Evolutionary conservation across 2,797 vertebrate genomes (phyloP).

Genomic region (Spea hammondii): DNA sequence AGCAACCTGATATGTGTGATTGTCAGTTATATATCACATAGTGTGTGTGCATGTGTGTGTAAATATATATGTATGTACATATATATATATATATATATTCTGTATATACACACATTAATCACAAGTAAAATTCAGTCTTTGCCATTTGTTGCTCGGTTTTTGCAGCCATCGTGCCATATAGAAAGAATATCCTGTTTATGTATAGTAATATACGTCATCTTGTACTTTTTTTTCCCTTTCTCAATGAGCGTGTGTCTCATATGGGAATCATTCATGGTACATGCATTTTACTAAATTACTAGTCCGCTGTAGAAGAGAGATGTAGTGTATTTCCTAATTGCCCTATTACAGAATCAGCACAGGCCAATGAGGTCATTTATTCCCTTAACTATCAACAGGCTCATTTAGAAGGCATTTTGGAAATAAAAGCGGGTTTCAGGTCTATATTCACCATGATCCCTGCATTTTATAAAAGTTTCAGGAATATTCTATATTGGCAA

Average conservation of each 20-base stretch:
- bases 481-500: background rate
- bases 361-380: conserved; percentile 37
- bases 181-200: background rate
- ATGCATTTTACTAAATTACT: conserved; percentile 38
- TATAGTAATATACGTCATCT: conserved; percentile 20
- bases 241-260: conserved; percentile 29
- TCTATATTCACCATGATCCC: background rate
- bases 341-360: conserved; percentile 25
- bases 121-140: background rate
- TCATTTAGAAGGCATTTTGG: conserved; percentile 18
- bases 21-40: too few relatives aligned
- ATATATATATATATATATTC: too few relatives aligned
- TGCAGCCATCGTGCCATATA: background rate
- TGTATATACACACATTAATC: too few relatives aligned
- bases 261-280: conserved; percentile 40
- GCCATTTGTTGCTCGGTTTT: background rate
- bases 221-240: background rate
- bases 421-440: background rate
- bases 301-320: conserved; percentile 39
- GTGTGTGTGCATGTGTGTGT: too few relatives aligned
- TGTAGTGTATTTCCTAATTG: conserved; percentile 40
- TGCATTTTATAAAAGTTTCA: background rate
- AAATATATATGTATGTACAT: too few relatives aligned
- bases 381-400: conserved; percentile 17
- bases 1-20: too few relatives aligned